Evolutionary conservation across 2,888 invertebrate species (phyloP).

Genomic region (Trissoscelio sp.): DNA sequence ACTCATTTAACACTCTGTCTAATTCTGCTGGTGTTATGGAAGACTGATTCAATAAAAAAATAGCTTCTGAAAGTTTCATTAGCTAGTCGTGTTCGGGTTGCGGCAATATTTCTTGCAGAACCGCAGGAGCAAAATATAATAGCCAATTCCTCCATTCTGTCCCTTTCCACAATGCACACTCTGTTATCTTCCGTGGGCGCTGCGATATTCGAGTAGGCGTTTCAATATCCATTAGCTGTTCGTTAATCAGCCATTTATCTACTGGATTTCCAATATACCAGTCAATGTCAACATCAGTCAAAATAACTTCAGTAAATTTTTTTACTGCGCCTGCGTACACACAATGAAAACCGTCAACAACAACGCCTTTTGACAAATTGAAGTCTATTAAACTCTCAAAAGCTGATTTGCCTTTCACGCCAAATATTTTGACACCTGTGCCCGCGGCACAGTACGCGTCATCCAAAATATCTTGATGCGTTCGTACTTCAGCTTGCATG

Average conservation of each 20-base stretch:
- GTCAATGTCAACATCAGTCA: not conserved
- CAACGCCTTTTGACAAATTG: not conserved
- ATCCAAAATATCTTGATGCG: not conserved
- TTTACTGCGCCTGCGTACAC: constrained; percentile 4
- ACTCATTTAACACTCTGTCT: constrained; percentile 25
- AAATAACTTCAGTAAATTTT: constrained; percentile 13
- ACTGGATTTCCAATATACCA: constrained; percentile 7
- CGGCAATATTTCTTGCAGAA: constrained; percentile 4
- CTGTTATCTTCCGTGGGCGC: not conserved
- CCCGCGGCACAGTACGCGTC: not conserved
- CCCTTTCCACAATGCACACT: constrained; percentile 37
- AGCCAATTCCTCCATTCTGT: constrained; percentile 57
- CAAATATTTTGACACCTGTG: no score
- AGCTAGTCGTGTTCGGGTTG: not conserved
- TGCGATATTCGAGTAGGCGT: constrained; percentile 22
- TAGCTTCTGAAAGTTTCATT: constrained; percentile 26
- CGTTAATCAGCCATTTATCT: not conserved
- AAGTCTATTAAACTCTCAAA: constrained; percentile 1
- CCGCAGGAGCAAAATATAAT: constrained; percentile 25
- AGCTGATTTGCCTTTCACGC: constrained; percentile 12
- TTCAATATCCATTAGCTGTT: not conserved
- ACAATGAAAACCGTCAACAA: constrained; percentile 17
- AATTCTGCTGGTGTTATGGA: constrained; percentile 34
- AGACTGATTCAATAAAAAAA: constrained; percentile 22
- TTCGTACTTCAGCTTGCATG: not conserved